A percentile compares a stretch with the other conserved stretches of the same genome.
phyloP scores from a whole-genome alignment of 1,140 invertebrate species.

The Papilio aristodemus region DNA sequence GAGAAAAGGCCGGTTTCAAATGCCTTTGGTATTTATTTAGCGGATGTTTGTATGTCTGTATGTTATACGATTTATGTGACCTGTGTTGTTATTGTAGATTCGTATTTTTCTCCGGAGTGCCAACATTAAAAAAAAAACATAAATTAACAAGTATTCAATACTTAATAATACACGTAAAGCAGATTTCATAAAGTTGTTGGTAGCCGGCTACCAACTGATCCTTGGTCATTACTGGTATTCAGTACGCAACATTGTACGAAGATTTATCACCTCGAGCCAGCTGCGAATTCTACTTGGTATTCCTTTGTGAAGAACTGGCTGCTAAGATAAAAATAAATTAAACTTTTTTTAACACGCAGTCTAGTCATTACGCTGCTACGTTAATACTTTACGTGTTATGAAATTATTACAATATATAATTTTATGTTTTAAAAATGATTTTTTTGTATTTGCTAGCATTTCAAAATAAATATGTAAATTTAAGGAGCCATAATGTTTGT shows the following conservation, averaged over 20 bases:
- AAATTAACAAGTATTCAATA: too few species aligned
- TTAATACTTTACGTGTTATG: too few species aligned
- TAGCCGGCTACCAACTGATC: neutral
- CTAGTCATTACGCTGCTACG: neutral
- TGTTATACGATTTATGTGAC: neutral
- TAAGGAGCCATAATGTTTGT: too few species aligned
- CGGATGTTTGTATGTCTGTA: neutral
- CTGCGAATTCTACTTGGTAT: neutral
- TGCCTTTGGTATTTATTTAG: neutral
- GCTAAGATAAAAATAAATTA: constrained; percentile 9
- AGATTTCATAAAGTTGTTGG: too few species aligned
- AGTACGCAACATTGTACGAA: neutral
- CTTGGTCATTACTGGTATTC: neutral
- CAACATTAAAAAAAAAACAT: too few species aligned
- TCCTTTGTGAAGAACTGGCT: constrained; percentile 15
- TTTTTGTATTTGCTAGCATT: too few species aligned
- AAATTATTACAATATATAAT: too few species aligned
- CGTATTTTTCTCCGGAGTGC: too few species aligned
- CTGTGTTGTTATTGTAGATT: too few species aligned
- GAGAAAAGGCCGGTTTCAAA: neutral
- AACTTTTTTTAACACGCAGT: neutral
- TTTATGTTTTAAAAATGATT: too few species aligned
- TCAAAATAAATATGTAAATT: too few species aligned
- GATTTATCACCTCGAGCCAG: neutral
- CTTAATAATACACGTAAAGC: too few species aligned